Base-by-base conservation (phyloP, 1,140 invertebrate genomes). In the Idris sp. region DNA sequence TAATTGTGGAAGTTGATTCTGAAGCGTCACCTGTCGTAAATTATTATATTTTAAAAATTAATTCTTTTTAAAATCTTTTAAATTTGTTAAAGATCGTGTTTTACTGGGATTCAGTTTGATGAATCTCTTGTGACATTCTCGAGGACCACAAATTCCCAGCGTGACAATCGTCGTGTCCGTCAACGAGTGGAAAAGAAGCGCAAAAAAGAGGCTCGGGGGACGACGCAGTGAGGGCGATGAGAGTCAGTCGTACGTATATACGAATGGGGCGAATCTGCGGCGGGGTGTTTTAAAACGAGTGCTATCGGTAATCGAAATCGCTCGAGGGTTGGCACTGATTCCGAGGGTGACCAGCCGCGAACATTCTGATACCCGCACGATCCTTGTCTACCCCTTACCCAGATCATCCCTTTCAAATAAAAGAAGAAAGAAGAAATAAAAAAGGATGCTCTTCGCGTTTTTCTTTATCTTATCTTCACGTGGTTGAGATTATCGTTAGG, bases 231-330 rank as follows among this genome's bases (percentile, higher is more conserved):
- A 78, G 67, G 68, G 73, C 59, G 54, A 33, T 35, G 62, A 65
- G 56, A 68, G 68, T 75, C 64, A 40, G 58, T n/a, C n/a, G n/a
- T n/a, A n/a, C n/a, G n/a, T n/a, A n/a, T n/a, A n/a, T 40, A 73
- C 58, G 76, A 78, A 79, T 74, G 48, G 73, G 76, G 77, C 78
- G 82, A 79, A 84, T 83, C 82, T 79, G 79, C 79, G n/a, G 81
- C 81, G 53, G 81, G 81, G 79, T 85, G 80, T 85, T 85, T 84
- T 84, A 85, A 84, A 84, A 84, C 83, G 83, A 83, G 83, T 83
- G 82, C 81, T 85, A 85, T 85, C 83, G 83, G 82, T 85, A 85
- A 85, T 84, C 83, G 83, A 85, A 85, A 85, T 84, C 83, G 80
- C 79, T 79, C 69, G 75, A 80, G 82, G 83, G 82, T 83, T 80